Percentiles rank a stretch among this genome's conserved stretches.
phyloP scores from a whole-genome alignment of 2,888 invertebrate species.

The Torymus texanus region DNA sequence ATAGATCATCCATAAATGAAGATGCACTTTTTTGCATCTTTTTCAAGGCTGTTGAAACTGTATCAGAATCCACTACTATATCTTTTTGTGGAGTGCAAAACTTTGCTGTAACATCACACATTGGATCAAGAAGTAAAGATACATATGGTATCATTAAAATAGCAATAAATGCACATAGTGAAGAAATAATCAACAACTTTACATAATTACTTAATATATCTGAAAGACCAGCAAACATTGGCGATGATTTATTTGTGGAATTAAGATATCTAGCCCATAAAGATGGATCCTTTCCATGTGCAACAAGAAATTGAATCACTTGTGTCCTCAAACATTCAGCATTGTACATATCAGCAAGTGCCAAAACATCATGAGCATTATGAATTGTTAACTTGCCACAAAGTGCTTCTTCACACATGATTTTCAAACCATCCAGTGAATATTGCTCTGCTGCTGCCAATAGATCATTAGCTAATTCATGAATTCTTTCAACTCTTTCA shows the following conservation, averaged over 20 bases:
- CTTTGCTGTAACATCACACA: slow-evolving; percentile 52
- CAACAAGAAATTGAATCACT: slow-evolving; percentile 52
- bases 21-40: slow-evolving; percentile 55
- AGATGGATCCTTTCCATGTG: slow-evolving; percentile 55
- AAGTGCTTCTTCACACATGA: slow-evolving; percentile 54
- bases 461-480: slow-evolving; percentile 52
- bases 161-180: slow-evolving; percentile 48
- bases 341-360: slow-evolving; percentile 54
- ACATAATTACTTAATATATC: slow-evolving; percentile 48
- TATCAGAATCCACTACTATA: slow-evolving; percentile 49
- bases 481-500: slow-evolving; percentile 50
- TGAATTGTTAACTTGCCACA: slow-evolving; percentile 45
- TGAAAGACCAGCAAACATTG: slow-evolving; percentile 41
- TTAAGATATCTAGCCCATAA: slow-evolving; percentile 51
- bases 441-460: slow-evolving; percentile 53
- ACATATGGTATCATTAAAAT: slow-evolving; percentile 44
- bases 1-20: slow-evolving; percentile 48
- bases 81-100: slow-evolving; percentile 52
- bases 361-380: slow-evolving; percentile 53
- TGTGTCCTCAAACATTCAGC: slow-evolving; percentile 52
- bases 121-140: slow-evolving; percentile 51
- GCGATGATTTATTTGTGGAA: slow-evolving; percentile 21
- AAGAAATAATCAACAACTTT: slow-evolving; percentile 44
- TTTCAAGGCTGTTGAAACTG: slow-evolving; percentile 42
- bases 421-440: slow-evolving; percentile 50